Base-by-base conservation (phyloP, 2,888 invertebrate genomes). In the Apomyelois bistriatella region DNA sequence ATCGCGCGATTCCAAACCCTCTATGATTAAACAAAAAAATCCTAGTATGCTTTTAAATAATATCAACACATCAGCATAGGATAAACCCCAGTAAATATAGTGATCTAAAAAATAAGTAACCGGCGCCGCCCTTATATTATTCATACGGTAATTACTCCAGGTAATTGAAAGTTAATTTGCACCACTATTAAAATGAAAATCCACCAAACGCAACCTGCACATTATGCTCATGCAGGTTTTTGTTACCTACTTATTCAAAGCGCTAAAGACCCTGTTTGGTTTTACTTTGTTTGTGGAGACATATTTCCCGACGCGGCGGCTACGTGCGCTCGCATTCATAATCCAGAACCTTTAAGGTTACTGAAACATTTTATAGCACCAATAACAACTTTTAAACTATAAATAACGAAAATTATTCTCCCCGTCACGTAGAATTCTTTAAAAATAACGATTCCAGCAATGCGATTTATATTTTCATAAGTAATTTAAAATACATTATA, bases 241-340 rank as follows among this genome's bases (percentile, higher is more conserved):
- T 76, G 74, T 72, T 60, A 61, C 66, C 65, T 66, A 74, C 74
- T 79, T 77, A 82, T 74, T 79, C 74, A 70, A 64, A 70, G 62
- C 63, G 69, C 68, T 74, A 74, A 64, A 79, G 78, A 79, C 72
- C 71, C 64, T 76, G 83, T 83, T 82, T 79, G 76, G 74, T 68
- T 69, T 73, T 64, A 72, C 67, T 70, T 52, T 82, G 82, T 86
- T 85, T 85, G 85, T 65, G 63, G 73, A 73, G 72, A 83, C 82
- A 87, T 82, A 84, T 82, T 83, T 86, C 80, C 76, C 62, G 74
- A 68, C 76, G 72, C 74, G 78, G 68, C 77, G 65, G 70, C 72
- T 76, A 70, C 89, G 89, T 90, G 89, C 79, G 74, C 80, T 75
- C 76, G 89, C 89, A 90, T 90, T 86, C 70, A 86, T 85, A 86